Evolutionary conservation across 2,113 vertebrate genomes (phyloP), one percentile per base, ranked within the genome.

Genomic region (Rhabdomys dilectus): DNA sequence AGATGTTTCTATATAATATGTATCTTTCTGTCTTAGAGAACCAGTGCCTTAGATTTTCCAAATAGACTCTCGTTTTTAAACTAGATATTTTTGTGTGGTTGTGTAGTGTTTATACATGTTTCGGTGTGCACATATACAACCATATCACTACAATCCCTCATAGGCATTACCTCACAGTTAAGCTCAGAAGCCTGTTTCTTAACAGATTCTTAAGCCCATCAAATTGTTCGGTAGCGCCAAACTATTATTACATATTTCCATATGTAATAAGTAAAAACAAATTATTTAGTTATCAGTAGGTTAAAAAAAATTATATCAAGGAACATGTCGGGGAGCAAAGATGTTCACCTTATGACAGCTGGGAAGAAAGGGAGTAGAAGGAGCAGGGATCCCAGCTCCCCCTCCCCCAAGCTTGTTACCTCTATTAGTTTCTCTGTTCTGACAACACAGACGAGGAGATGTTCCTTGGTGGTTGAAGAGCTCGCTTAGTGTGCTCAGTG

Each of bases 61-160:
- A 10, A 80, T 80, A 80, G 31, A 80, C 22, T 70, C 9, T 91
- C 48, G 68, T 93, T 77, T 89, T 94, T 29, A 92, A 91, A 42
- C 15, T 80, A 91, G 19, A 60, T 53, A 48, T 95, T 89, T 87
- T 70, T 3, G 62, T 29, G 62, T 64, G 62, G 62, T 64, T 64
- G 31, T 51, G 48, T 77, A 15, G 45, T 78, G 45, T 78, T 51
- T 34, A 51, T 77, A 31, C 48, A 56, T 53, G 31, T 56, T 80
- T 36, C 17, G 56, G 51, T 81, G 34, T 17, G 7, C 45, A 78
- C 53, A 6, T 34, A 53, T 48, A 22, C 51, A 56, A 24, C 51
- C 51, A 22, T 56, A 45, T 75, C 39, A 26, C 21, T 73, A 11
- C 10, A 42, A 12, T 75, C 10, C 10, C n/a, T 42, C 73, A 76